Base-by-base conservation (phyloP, 2,888 invertebrate species). In the Trilocha varians region DNA sequence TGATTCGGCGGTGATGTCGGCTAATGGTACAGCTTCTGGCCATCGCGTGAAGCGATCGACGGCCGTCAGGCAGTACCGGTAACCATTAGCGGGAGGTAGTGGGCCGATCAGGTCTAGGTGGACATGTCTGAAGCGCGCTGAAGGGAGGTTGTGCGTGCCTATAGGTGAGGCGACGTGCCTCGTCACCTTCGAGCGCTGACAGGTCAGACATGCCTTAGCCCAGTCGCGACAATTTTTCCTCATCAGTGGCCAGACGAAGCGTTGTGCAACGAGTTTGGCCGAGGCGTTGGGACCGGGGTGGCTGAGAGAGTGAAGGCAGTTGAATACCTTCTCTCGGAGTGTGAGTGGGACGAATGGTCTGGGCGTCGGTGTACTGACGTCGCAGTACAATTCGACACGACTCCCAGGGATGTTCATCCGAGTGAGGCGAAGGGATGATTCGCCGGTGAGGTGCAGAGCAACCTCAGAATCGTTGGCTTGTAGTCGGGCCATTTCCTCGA, bases 231-330 rank as follows among this genome's bases (percentile, higher is more conserved):
- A 62, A 43, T 75, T 65, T 11, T 47, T 50, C 1, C 64, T 52
- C 5, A 74, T 54, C 1, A 42, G 42, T 6, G 68, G 69, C 73
- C 74, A 76, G 0, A 74, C 63, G 35, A 52, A 77, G 0, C 65
- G 58, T 18, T 63, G 37, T 0, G 61, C 42, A 2, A 77, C 49
- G 1, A 56, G 41, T 33, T 38, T 68, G 2, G 43, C 47, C 0
- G 52, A 42, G 1, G 53, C 51, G 6, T 49, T 56, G 14, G 48
- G 52, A 18, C 49, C 51, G 6, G 57, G 54, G n/a, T 55, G 53
- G 13, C 51, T 52, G 0, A 59, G 40, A 0, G 43, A 36, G 32
- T 61, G 62, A 0, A 62, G 39, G 16, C 47, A 42, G 4, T 58
- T 53, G 14, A 58, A 62, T 1, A 55, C 40, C 34, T 52, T 49